phyloP scores from a whole-genome alignment of 2,113 vertebrate species.

The Promerops cafer region DNA sequence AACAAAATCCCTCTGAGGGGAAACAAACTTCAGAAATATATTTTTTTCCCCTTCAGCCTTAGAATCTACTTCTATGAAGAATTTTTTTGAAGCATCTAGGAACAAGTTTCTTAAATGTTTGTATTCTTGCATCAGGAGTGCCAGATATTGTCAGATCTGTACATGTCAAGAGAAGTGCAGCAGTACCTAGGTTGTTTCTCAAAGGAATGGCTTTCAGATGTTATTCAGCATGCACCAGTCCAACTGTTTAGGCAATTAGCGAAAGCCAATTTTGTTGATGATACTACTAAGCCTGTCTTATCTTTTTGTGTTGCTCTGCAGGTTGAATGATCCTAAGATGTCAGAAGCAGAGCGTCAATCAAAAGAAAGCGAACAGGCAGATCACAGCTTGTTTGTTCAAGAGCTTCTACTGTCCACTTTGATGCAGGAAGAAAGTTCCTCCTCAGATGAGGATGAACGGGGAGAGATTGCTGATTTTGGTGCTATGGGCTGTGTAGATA shows the following conservation, averaged over 20 bases:
- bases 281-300: neutral
- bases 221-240: neutral
- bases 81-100: neutral
- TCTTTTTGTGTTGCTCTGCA: conserved; percentile 55
- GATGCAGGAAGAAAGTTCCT: conserved; percentile 92
- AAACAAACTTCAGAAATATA: neutral
- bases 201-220: conserved; percentile 3
- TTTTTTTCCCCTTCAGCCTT: neutral
- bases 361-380: conserved; percentile 89
- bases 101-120: conserved; percentile 4
- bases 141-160: neutral
- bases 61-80: neutral
- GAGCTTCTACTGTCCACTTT: conserved; percentile 95
- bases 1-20: neutral
- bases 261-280: neutral
- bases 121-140: neutral
- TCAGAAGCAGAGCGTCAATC: conserved; percentile 91
- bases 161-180: neutral
- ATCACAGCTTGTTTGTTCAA: conserved; percentile 94
- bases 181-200: neutral
- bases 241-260: neutral
- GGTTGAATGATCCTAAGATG: conserved; percentile 95
- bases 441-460: conserved; percentile 94
- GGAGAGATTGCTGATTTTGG: conserved; percentile 96
- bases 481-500: conserved; percentile 99